A percentile compares a stretch with the other conserved stretches of the same genome.
Conservation (phyloP, 1,140 invertebrate species). For the Drosophila pruinosa region DNA sequence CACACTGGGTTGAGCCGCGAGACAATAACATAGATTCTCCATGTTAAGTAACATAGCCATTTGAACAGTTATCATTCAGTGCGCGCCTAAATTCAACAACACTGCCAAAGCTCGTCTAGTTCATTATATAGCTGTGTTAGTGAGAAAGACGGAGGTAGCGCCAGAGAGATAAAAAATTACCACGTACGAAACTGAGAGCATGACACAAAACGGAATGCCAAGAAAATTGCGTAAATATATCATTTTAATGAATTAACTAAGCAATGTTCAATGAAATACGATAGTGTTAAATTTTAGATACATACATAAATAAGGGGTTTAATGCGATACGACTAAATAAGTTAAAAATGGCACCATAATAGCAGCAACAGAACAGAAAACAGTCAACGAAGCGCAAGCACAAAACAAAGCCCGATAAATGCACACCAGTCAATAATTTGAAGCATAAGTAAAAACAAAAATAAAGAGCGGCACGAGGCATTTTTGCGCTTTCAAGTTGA, state of each 20-base stretch:
- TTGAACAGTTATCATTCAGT: constrained; percentile 13
- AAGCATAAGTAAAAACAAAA: constrained; percentile 54
- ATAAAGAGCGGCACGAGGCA: constrained; percentile 46
- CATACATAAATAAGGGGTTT: constrained; percentile 3
- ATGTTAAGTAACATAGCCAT: constrained; percentile 28
- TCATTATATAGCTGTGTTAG: background rate
- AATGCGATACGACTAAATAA: background rate
- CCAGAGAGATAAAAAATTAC: background rate
- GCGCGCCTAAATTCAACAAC: constrained; percentile 45
- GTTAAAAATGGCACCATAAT: too few species aligned
- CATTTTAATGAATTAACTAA: constrained; percentile 18
- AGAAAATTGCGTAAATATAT: constrained; percentile 46
- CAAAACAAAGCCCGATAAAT: constrained; percentile 52
- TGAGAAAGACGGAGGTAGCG: background rate
- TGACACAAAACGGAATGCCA: constrained; percentile 11
- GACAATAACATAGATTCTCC: background rate
- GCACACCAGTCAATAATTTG: constrained; percentile 11
- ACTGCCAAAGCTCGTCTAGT: constrained; percentile 33
- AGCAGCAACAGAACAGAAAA: background rate
- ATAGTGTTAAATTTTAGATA: background rate
- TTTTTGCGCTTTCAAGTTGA: constrained; percentile 12
- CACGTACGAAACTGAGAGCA: constrained; percentile 9
- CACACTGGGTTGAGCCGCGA: too few species aligned
- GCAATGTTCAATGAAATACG: background rate
- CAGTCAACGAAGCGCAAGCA: constrained; percentile 20